Conservation (phyloP, 1,140 invertebrate genomes). For the Amyelois transitella region DNA sequence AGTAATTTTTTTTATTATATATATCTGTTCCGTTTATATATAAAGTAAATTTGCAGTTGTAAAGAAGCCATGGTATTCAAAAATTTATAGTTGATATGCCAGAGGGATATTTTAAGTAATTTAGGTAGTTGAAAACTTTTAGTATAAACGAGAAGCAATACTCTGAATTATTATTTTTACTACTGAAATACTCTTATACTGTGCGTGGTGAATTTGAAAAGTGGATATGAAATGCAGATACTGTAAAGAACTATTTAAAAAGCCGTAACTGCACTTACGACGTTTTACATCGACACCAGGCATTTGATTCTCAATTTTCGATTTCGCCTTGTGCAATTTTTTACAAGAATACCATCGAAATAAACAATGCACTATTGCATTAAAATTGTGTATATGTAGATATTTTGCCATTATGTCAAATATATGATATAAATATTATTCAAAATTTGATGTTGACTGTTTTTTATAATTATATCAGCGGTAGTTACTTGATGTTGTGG, state of each 20-base stretch:
- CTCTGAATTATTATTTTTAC: conserved; percentile 65
- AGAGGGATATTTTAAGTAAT: conserved; percentile 66
- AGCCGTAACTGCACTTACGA: background rate
- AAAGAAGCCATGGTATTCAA: conserved; percentile 17
- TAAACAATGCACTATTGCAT: conserved; percentile 44
- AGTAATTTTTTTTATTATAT: conserved; percentile 24
- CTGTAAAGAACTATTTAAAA: background rate
- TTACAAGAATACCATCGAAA: conserved; percentile 37
- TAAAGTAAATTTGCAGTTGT: conserved; percentile 24
- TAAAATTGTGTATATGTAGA: conserved; percentile 69
- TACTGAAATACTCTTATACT: conserved; percentile 58
- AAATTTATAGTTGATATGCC: conserved; percentile 34
- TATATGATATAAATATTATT: conserved; percentile 70
- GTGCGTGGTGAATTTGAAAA: conserved; percentile 25
- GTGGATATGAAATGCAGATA: background rate
- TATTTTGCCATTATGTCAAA: conserved; percentile 68
- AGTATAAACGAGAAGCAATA: conserved; percentile 72
- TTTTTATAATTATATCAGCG: conserved; percentile 73
- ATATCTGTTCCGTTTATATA: conserved; percentile 25
- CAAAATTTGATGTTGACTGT: conserved; percentile 75
- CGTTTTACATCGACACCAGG: background rate
- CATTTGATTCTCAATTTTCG: conserved; percentile 19
- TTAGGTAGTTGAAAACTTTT: conserved; percentile 67
- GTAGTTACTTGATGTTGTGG: conserved; percentile 76
- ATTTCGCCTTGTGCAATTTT: conserved; percentile 26